Evolutionary conservation across 2,113 vertebrate genomes (phyloP).

Genomic region (Rhodinocichla rosea): DNA sequence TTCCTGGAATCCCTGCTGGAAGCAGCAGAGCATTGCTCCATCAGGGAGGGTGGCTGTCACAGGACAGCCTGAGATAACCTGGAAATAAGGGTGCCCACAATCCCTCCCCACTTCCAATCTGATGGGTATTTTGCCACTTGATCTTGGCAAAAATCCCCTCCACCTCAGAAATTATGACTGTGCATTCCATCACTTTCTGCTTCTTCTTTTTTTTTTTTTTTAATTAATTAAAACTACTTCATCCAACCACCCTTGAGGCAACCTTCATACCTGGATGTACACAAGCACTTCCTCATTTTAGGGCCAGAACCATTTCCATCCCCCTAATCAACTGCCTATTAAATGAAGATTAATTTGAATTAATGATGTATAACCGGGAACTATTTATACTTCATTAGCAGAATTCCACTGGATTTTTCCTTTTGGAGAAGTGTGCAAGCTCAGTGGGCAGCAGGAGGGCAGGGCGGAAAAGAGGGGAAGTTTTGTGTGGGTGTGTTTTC

Average conservation of each 20-base stretch:
- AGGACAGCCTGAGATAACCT: neutral
- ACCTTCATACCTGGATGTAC: neutral
- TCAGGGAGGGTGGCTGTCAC: neutral
- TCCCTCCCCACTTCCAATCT: neutral
- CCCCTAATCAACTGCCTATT: neutral
- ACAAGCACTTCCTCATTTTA: neutral
- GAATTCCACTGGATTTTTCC: neutral
- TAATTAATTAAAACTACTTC: neutral
- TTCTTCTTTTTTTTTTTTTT: too few species aligned
- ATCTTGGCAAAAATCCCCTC: neutral
- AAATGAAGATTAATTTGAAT: slow-evolving; percentile 13
- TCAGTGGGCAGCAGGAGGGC: neutral
- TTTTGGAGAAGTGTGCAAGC: neutral
- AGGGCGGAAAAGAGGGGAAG: neutral
- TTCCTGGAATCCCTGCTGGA: neutral
- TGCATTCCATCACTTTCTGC: neutral
- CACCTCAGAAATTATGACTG: neutral
- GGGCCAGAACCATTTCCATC: neutral
- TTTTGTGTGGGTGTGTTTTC: neutral
- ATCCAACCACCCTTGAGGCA: neutral
- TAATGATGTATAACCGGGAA: neutral
- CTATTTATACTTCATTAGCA: neutral
- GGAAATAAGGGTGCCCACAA: neutral
- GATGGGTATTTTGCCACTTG: neutral
- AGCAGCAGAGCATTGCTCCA: neutral